Base-by-base conservation (phyloP, 2,113 vertebrate species). In the Protobothrops flavoviridis region DNA sequence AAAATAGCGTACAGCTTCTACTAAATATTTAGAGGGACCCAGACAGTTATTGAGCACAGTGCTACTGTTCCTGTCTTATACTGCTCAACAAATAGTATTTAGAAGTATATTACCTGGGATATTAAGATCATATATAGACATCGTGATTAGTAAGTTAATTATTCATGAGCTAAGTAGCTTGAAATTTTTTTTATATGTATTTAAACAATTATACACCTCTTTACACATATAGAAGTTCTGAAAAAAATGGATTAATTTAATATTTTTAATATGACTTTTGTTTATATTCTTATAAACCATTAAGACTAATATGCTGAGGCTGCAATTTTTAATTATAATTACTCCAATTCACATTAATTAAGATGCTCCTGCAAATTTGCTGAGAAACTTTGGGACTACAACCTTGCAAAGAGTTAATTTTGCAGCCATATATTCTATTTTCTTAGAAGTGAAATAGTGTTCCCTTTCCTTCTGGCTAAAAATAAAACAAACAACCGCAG, bases 401-500 rank as follows among this genome's bases (percentile, higher is more conserved):
- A 39, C 88, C 95, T 89, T 48, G 61, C 56, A 87, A 95, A 95
- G 88, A 90, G 95, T 96, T 97, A 97, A 98, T 96, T 95, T 96
- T 94, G 55, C 86, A 95, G 94, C 92, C 96, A 95, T 97, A 95
- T 97, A 95, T 94, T 95, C 92, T 93, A 91, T 90, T 93, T 94
- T 93, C 96, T 95, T 95, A 95, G 94, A 96, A 96, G 92, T n/a
- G 93, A 91, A 95, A 90, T 88, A 0, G 5, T 94, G 91, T 86
- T 94, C 91, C 94, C 97, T 96, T 89, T 97, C 96, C 97, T 96
- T 95, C 92, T 89, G 91, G 94, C 96, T 98, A 98, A 98, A 98
- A 97, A 97, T 98, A 97, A 97, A 96, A 96, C 95, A 97, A 94
- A 96, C 96, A 96, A 97, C 95, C 93, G 96, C 95, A 96, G 95